Evolutionary conservation across 1,140 invertebrate genomes (phyloP).

Genomic region (Oncopeltus fasciatus): DNA sequence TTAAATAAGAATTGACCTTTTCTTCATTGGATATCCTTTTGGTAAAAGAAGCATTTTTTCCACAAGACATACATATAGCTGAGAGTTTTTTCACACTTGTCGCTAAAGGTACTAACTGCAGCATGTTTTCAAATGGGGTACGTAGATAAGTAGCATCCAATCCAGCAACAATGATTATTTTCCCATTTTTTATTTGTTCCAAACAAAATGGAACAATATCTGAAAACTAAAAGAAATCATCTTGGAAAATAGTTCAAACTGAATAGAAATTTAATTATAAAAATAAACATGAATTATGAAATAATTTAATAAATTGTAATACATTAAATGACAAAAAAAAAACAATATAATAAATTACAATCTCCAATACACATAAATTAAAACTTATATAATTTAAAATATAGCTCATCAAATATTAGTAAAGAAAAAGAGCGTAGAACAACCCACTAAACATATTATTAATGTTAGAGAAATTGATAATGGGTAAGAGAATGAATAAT

Average conservation of each 20-base stretch:
- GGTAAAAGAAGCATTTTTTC: slow-evolving; percentile 42
- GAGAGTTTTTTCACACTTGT: slow-evolving; percentile 45
- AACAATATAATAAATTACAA: no score
- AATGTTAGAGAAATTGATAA: no score
- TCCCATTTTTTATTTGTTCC: slow-evolving; percentile 41
- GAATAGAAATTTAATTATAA: background rate
- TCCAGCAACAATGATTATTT: slow-evolving; percentile 47
- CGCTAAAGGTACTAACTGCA: slow-evolving; percentile 43
- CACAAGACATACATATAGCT: slow-evolving; percentile 47
- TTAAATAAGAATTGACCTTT: no score
- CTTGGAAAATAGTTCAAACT: background rate
- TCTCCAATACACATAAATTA: no score
- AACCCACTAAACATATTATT: no score
- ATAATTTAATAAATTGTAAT: no score
- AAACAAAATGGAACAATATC: slow-evolving; percentile 45
- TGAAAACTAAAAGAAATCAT: slow-evolving; percentile 27
- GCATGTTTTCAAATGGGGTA: slow-evolving; percentile 41
- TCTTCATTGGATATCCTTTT: slow-evolving; percentile 36
- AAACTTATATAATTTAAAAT: no score
- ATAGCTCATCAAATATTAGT: no score
- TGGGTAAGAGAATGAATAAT: no score
- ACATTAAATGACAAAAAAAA: no score
- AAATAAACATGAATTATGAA: background rate
- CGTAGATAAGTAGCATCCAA: slow-evolving; percentile 47
- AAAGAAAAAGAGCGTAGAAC: no score